These are phyloP conservation scores for Xiphias gladius DNA, from an alignment of 2,113 vertebrate species.

Conservation along the genomic window DNA sequence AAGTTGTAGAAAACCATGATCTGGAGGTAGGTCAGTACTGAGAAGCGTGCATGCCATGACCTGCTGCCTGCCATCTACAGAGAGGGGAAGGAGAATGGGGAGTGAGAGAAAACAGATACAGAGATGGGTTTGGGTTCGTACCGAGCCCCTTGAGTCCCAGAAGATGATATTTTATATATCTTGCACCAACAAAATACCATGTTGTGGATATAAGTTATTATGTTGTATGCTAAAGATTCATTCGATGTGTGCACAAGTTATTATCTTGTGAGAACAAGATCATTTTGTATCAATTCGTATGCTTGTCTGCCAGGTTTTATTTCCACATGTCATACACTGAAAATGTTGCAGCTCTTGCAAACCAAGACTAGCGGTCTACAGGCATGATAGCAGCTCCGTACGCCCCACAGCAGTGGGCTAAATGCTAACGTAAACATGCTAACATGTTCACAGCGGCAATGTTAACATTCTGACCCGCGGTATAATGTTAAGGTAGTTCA, in stretches of 20 bases:
- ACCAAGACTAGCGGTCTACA: too few relatives aligned
- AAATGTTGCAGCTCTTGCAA: too few relatives aligned
- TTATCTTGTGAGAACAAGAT: not conserved
- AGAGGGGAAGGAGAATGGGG: not conserved
- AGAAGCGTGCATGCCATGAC: constrained; percentile 97
- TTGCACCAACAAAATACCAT: constrained; percentile 15
- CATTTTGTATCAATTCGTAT: not conserved
- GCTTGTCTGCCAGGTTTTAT: not conserved
- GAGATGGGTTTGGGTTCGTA: not conserved
- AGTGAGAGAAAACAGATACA: not conserved
- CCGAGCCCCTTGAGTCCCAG: not conserved
- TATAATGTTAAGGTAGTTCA: not conserved
- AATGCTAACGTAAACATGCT: not conserved
- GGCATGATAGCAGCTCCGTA: too few relatives aligned
- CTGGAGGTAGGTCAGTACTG: constrained; percentile 96
- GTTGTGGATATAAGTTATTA: not conserved
- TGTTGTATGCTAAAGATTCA: not conserved
- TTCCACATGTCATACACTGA: not conserved
- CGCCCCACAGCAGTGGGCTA: not conserved
- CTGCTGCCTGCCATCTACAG: constrained; percentile 90
- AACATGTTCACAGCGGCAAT: not conserved
- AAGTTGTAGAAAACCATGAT: constrained; percentile 99
- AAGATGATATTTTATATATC: not conserved
- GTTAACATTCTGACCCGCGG: not conserved
- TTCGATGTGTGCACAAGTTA: not conserved